Percentiles rank a stretch among this genome's conserved stretches.
Evolutionary conservation across 2,888 invertebrate genomes (phyloP).

Genomic region (Chironomus riparius): DNA sequence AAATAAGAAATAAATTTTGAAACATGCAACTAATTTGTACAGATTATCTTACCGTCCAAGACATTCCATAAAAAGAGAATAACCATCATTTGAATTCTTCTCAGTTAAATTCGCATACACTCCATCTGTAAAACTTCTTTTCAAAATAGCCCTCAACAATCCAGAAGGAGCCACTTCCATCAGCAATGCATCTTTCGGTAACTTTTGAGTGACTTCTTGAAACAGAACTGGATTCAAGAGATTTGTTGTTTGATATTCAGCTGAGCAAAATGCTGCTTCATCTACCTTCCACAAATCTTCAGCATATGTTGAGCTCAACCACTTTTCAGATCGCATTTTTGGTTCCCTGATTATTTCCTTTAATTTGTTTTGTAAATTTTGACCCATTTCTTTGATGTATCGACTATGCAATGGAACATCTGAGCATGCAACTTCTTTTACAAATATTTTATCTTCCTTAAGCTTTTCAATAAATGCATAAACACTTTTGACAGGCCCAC

Average conservation of each 20-base stretch:
- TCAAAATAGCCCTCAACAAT: conserved; percentile 76
- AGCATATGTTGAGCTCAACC: conserved; percentile 72
- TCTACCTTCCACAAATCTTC: conserved; percentile 54
- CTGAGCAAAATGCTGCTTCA: conserved; percentile 55
- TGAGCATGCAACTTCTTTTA: conserved; percentile 65
- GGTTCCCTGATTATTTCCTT: conserved; percentile 52
- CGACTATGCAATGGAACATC: conserved; percentile 77
- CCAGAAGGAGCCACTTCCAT: conserved; percentile 89
- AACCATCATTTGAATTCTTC: conserved; percentile 55
- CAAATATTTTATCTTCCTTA: conserved; percentile 59
- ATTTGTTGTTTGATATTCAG: conserved; percentile 77
- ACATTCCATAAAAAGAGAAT: conserved; percentile 51
- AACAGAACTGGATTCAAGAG: conserved; percentile 64
- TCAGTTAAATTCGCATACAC: conserved; percentile 71
- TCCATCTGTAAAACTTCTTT: conserved; percentile 60
- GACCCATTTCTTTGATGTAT: conserved; percentile 56
- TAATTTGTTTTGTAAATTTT: conserved; percentile 52
- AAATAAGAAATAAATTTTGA: too few relatives aligned
- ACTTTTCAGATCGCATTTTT: conserved; percentile 55
- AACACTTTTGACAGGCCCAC: conserved; percentile 61
- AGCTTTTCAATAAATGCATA: conserved; percentile 52
- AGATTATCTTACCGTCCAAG: conserved; percentile 62
- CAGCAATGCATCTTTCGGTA: conserved; percentile 71
- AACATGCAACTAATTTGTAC: too few relatives aligned
- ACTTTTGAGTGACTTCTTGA: conserved; percentile 69